Percentiles rank a stretch among this genome's conserved stretches.
phyloP scores from a whole-genome alignment of 2,888 invertebrate genomes.

The Silvanus unidentatus region DNA sequence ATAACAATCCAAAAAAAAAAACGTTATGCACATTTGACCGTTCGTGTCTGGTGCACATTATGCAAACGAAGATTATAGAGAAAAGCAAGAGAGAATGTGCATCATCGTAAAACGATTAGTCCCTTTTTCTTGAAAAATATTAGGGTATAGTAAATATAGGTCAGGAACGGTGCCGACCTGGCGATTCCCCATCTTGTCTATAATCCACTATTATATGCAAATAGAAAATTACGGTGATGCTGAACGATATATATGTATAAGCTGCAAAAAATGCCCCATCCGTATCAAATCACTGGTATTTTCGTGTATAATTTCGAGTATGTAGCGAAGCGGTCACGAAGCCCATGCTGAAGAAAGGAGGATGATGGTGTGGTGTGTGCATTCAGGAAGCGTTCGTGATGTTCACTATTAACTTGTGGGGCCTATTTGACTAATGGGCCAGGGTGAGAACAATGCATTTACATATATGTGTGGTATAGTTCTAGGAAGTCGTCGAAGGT shows the following conservation, averaged over 20 bases:
- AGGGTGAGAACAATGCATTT: conserved; percentile 15
- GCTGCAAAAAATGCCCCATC: no score
- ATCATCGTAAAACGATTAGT: conserved; percentile 1
- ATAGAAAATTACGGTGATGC: neutral
- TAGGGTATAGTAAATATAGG: conserved; percentile 1
- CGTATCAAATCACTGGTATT: neutral
- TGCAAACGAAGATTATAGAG: neutral
- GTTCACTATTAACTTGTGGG: conserved; percentile 12
- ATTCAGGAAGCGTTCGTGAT: conserved; percentile 19
- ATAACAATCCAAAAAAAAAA: no score
- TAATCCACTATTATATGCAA: conserved; percentile 1
- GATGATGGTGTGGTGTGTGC: neutral
- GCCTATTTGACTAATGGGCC: conserved; percentile 7
- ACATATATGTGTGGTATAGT: neutral
- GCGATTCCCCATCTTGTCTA: neutral
- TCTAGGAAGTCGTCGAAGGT: conserved; percentile 1
- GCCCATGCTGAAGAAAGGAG: neutral
- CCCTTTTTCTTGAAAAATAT: no score
- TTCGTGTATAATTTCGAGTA: neutral
- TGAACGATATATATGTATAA: no score
- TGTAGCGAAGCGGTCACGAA: neutral
- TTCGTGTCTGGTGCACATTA: neutral
- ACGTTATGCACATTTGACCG: no score
- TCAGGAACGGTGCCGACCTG: neutral
- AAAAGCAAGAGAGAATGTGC: neutral